Evolutionary conservation across 2,113 vertebrate species (phyloP).

Genomic region (Acrocephalus kingi): DNA sequence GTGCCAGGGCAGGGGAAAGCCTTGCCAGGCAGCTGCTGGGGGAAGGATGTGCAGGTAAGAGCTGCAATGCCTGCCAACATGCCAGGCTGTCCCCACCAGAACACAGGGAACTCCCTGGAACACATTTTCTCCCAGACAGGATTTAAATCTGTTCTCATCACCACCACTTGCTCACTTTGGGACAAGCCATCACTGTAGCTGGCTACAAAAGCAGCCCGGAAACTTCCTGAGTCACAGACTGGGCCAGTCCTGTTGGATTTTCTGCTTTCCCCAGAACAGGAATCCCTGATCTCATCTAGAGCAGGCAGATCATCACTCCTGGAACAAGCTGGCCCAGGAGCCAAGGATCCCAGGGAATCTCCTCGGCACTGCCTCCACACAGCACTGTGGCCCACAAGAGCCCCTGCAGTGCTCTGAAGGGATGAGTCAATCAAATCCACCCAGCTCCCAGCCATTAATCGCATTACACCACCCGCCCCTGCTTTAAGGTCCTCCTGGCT

Average conservation of each 20-base stretch:
- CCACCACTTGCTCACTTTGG: neutral
- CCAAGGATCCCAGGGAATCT: neutral
- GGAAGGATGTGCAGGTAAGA: neutral
- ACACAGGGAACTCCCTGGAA: neutral
- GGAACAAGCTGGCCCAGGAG: neutral
- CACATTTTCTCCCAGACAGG: neutral
- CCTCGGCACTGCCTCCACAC: neutral
- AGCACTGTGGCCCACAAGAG: neutral
- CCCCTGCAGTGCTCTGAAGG: neutral
- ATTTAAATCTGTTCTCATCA: neutral
- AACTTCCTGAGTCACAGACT: neutral
- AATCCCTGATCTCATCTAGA: neutral
- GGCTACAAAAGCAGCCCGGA: neutral
- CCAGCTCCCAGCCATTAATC: neutral
- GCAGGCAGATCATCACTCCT: no score
- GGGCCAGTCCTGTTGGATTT: neutral
- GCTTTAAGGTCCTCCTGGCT: neutral
- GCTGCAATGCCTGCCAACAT: no score
- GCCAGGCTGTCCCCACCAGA: neutral
- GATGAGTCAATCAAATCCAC: neutral
- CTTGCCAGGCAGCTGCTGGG: neutral
- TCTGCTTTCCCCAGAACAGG: neutral
- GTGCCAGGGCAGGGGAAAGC: neutral
- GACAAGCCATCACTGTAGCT: neutral
- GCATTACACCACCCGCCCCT: accelerated